Conservation (phyloP, 1,140 invertebrate species). For the Diachasmimorpha longicaudata region DNA sequence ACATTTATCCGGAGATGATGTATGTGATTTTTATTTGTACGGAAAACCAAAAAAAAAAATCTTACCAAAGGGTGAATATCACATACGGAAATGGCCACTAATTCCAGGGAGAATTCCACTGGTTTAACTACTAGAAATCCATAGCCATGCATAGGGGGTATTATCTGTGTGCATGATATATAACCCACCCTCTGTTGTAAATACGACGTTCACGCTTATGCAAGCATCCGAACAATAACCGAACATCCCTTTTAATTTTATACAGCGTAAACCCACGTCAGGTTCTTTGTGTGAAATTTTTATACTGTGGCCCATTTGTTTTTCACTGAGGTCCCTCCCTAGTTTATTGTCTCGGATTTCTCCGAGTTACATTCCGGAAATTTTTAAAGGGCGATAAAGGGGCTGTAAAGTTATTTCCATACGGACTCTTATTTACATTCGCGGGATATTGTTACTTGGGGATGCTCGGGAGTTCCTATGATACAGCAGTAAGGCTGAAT, state of each 20-base stretch:
- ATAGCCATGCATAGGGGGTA: neutral
- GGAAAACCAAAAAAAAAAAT: neutral
- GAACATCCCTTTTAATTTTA: neutral
- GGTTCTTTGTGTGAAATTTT: neutral
- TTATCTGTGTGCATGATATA: neutral
- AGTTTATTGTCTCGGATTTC: neutral
- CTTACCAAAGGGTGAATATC: neutral
- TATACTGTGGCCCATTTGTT: neutral
- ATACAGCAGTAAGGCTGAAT: too few species aligned
- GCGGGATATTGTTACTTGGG: neutral
- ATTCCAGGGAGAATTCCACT: neutral
- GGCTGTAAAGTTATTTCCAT: neutral
- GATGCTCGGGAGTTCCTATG: too few species aligned
- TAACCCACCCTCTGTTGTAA: neutral
- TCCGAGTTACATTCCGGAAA: neutral
- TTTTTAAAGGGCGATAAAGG: neutral
- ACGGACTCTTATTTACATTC: neutral
- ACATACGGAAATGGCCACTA: neutral
- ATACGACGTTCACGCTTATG: neutral
- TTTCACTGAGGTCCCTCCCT: neutral
- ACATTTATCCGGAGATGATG: too few species aligned
- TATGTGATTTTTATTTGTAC: too few species aligned
- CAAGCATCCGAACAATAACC: neutral
- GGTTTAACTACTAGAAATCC: neutral
- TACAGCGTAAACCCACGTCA: neutral